Percentiles rank a stretch among this genome's conserved stretches.
phyloP scores from a whole-genome alignment of 2,797 vertebrate species.

The Brachymystax lenok region DNA sequence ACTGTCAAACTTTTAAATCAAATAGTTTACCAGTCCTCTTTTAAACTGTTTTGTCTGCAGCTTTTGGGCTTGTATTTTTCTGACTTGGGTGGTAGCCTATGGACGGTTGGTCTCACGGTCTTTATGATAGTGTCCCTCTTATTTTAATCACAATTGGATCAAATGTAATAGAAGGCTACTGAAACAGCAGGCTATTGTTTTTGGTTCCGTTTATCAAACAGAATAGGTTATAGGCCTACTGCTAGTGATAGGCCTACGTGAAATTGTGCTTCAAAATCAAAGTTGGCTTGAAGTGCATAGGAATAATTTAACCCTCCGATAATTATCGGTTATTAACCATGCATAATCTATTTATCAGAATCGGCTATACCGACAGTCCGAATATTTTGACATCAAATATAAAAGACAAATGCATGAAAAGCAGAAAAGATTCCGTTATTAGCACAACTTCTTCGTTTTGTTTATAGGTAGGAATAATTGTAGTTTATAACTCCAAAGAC shows the following conservation, averaged over 20 bases:
- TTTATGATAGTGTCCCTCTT: constrained; percentile 5
- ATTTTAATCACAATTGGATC: constrained; percentile 1
- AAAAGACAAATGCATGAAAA: neutral
- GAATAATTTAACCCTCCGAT: neutral
- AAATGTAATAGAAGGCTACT: neutral
- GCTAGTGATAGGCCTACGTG: neutral
- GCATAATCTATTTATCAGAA: neutral
- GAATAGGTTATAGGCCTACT: neutral
- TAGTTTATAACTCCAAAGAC: neutral
- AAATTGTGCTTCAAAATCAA: neutral
- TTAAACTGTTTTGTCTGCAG: constrained; percentile 62
- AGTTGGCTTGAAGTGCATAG: neutral
- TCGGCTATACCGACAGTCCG: neutral
- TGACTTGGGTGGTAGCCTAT: constrained; percentile 23
- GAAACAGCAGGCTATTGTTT: neutral
- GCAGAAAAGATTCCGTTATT: neutral
- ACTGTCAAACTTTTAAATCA: neutral
- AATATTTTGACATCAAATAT: neutral
- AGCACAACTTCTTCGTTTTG: neutral
- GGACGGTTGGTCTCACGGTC: neutral
- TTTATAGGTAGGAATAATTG: neutral
- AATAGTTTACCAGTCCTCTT: constrained; percentile 22
- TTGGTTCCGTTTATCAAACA: neutral
- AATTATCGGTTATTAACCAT: neutral
- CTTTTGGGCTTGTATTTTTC: constrained; percentile 45